Evolutionary conservation across 2,113 vertebrate genomes (phyloP).

Genomic region (Galeopterus variegatus): DNA sequence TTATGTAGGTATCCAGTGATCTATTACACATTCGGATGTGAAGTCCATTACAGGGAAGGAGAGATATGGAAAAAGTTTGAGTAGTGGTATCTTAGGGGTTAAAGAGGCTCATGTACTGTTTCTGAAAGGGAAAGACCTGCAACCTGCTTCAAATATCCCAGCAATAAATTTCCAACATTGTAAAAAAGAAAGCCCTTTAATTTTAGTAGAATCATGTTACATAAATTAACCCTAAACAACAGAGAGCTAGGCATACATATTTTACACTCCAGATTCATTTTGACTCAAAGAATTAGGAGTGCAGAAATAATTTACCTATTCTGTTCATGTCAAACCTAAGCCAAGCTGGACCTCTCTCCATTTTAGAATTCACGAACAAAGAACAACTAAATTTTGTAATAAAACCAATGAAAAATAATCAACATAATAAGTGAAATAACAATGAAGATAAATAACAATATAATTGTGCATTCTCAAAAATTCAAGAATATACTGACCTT

Average conservation of each 20-base stretch:
- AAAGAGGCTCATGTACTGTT: not conserved
- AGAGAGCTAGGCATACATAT: not conserved
- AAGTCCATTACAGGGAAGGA: not conserved
- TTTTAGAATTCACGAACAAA: not conserved
- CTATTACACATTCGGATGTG: not conserved
- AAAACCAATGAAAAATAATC: not conserved
- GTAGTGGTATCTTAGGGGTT: not conserved
- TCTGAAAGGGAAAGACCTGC: not conserved
- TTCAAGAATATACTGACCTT: not conserved
- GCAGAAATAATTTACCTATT: conserved; percentile 12
- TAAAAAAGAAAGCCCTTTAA: not conserved
- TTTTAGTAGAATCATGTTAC: conserved; percentile 21
- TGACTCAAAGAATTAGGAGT: not conserved
- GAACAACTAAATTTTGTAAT: not conserved
- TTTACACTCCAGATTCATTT: conserved; percentile 32
- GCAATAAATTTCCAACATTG: not conserved
- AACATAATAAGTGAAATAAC: not conserved
- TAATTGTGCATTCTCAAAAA: not conserved
- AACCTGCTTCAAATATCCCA: not conserved
- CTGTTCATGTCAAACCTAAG: conserved; percentile 5
- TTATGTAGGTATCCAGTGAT: not conserved
- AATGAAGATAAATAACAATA: conserved; percentile 37
- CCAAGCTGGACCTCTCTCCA: not conserved
- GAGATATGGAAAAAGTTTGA: not conserved
- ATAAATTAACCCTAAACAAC: not conserved